Conservation (phyloP, 2,797 vertebrate genomes). For the Dallia pectoralis region DNA sequence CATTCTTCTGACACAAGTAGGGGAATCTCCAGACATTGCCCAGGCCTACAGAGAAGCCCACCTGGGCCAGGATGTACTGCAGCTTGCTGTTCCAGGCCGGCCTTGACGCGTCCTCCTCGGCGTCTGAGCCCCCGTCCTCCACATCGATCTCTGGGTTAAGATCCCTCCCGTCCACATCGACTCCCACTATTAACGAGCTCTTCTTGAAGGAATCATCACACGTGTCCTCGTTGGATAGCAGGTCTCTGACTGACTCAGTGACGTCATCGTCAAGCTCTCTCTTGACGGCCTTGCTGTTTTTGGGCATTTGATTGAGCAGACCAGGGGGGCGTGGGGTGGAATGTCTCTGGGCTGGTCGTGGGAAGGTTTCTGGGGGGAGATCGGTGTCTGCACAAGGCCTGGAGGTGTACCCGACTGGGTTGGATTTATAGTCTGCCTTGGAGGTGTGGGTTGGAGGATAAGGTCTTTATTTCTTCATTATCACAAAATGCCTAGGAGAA, state of each 20-base stretch:
- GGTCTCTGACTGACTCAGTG: constrained; percentile 94
- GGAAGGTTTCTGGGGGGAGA: not conserved
- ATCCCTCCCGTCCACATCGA: constrained; percentile 8
- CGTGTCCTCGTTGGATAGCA: constrained; percentile 95
- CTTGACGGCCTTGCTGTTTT: constrained; percentile 95
- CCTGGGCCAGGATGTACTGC: constrained; percentile 97
- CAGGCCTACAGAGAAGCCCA: constrained; percentile 97
- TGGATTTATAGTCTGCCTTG: constrained; percentile 12
- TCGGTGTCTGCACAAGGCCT: not conserved
- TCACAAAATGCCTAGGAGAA: constrained; percentile 60
- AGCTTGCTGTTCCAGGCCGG: constrained; percentile 97
- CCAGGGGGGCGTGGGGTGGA: constrained; percentile 55
- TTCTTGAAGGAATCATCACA: constrained; percentile 93
- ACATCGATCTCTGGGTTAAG: constrained; percentile 52
- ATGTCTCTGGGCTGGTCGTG: constrained; percentile 55
- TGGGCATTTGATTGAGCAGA: constrained; percentile 90
- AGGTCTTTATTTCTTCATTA: constrained; percentile 67
- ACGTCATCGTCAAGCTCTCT: constrained; percentile 95
- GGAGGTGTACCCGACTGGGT: constrained; percentile 14
- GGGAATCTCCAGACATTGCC: constrained; percentile 99
- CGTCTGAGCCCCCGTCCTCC: constrained; percentile 67
- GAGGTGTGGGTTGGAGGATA: constrained; percentile 30
- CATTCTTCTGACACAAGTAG: constrained; percentile 98
- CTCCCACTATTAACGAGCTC: constrained; percentile 85
- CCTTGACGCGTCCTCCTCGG: constrained; percentile 82